Evolutionary conservation across 2,113 vertebrate genomes (phyloP).

Genomic region (Pan troglodytes): NHGRI_mPanTro3-v2.1_pri NC_086015.1:159330501-159331000

Average conservation of each 20-base stretch:
- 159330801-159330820: not conserved
- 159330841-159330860: not conserved
- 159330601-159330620: not conserved
- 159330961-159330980: not conserved
- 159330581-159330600: not conserved
- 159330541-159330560: not conserved
- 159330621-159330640: not conserved
- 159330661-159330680: not conserved
- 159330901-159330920: not conserved
- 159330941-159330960: not conserved
- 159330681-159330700: not conserved
- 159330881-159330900: not conserved
- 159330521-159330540: not conserved
- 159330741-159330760: not conserved
- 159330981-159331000: conserved; percentile 52
- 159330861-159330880: not conserved
- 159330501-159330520: not conserved
- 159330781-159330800: not conserved
- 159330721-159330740: not conserved
- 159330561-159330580: not conserved
- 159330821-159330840: not conserved
- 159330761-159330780: not conserved
- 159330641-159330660: not conserved
- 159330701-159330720: not conserved
- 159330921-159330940: not conserved